Base-by-base conservation (phyloP, 2,113 vertebrate species). In the Sigmodon hispidus region DNA sequence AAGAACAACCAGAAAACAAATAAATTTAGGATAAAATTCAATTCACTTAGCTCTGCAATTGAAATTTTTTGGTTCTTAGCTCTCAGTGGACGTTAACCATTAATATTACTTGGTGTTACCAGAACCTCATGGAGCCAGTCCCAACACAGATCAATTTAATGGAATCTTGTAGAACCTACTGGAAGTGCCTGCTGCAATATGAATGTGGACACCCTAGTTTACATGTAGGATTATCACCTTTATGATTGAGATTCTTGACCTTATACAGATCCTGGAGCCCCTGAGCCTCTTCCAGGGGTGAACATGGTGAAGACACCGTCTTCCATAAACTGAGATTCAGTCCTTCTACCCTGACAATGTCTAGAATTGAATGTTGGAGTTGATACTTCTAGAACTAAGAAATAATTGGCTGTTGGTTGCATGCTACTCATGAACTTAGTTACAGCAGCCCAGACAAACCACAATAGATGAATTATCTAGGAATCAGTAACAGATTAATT, bases 231-330 rank as follows among this genome's bases (percentile, higher is more conserved):
- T 29, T 36, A n/a, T 2, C n/a, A 3, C 16, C 24, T 21, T 57
- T 31, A 59, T 26, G 36, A 59, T 8, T 59, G 79, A 59, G 36
- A 40, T 59, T 40, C 26, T 6, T 83, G 52, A 17, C 3, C 16
- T 15, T 1, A 6, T 0, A 34, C 9, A 34, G 70, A 8, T 1
- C 80, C 16, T 2, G 45, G 50, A 40, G 3, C 4, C 40, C 15
- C 36, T n/a, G 29, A 1, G 17, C 34, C 26, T 67, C 13, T 50
- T 45, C 69, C 31, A 21, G 0, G 22, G 10, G 15, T 26, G 29
- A 4, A 1, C 16, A 16, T 0, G 0, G 22, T 1, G 16, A 57
- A 50, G 36, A 52, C 29, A 16, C 0, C 0, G 26, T 73, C 45
- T 4, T 73, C 76, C 15, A 8, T 17, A 48, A 52, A 36, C 67